Percentiles rank a stretch among this genome's conserved stretches.
Conservation (phyloP, 2,888 invertebrate species). For the Eledone cirrhosa region DNA sequence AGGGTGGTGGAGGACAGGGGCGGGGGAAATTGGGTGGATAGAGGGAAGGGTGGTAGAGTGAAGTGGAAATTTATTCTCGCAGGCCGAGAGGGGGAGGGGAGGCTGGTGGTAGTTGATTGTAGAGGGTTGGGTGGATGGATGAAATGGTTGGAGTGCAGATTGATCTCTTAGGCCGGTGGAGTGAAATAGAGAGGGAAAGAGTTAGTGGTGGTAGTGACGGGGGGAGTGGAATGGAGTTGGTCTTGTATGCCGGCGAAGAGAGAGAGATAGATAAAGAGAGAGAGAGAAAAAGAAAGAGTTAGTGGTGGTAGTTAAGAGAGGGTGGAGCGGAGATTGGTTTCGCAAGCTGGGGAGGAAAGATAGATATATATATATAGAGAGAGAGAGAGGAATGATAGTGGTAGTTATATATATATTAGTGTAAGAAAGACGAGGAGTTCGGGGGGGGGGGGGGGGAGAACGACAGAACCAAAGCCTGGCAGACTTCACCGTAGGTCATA, state of each 20-base stretch:
- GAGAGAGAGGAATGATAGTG: not conserved
- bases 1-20: not conserved
- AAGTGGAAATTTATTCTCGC: conserved; percentile 19
- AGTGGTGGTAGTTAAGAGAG: not conserved
- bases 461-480: not conserved
- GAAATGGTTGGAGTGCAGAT: not conserved
- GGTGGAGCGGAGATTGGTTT: conserved; percentile 42
- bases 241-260: conserved; percentile 27
- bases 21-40: not conserved
- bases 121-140: conserved; percentile 17
- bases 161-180: not conserved
- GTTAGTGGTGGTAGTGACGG: not conserved
- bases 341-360: conserved; percentile 31
- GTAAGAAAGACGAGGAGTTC: not conserved
- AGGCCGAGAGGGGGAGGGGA: not conserved
- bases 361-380: not conserved
- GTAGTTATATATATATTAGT: not conserved
- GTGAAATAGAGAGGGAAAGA: not conserved
- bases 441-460: not conserved
- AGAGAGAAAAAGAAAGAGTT: conserved; percentile 26
- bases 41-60: not conserved
- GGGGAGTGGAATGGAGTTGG: not conserved
- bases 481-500: not conserved
- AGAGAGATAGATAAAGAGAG: conserved; percentile 30
- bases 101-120: not conserved